Percentiles rank a stretch among this genome's conserved stretches.
Conservation (phyloP, 2,113 vertebrate genomes). For the Pheucticus melanocephalus region DNA sequence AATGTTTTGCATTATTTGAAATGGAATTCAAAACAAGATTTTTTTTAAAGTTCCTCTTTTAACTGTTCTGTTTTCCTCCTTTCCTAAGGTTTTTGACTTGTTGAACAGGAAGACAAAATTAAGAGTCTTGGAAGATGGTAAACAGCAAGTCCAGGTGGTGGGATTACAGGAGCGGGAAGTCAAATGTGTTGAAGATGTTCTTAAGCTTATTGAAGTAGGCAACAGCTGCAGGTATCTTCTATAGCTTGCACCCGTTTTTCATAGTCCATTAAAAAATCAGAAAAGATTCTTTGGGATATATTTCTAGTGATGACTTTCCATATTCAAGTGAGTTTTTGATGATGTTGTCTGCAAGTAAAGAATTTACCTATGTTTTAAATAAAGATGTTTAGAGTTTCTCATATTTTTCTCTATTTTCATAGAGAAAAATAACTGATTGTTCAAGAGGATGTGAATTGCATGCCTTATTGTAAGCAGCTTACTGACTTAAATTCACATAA, state of each 20-base stretch:
- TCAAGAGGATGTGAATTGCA: neutral
- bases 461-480: slow-evolving; percentile 20
- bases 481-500: neutral
- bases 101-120: slow-evolving; percentile 94
- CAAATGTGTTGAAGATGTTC: slow-evolving; percentile 94
- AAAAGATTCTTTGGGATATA: rapidly evolving
- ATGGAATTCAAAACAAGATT: neutral
- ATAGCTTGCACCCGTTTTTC: neutral
- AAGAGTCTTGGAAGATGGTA: slow-evolving; percentile 94
- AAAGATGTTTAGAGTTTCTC: neutral
- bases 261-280: neutral
- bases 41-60: neutral
- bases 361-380: neutral
- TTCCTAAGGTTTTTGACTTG: slow-evolving; percentile 89
- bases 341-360: neutral
- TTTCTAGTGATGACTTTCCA: neutral
- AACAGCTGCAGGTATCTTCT: slow-evolving; percentile 94
- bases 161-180: slow-evolving; percentile 94
- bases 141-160: slow-evolving; percentile 98
- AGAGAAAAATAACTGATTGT: neutral
- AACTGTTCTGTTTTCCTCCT: neutral
- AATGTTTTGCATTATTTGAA: neutral
- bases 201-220: slow-evolving; percentile 95
- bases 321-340: neutral
- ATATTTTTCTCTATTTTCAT: too few relatives aligned